These are phyloP conservation scores for Noctua comes DNA, from an alignment of 2,888 invertebrate genomes.

Conservation along the genomic window DNA sequence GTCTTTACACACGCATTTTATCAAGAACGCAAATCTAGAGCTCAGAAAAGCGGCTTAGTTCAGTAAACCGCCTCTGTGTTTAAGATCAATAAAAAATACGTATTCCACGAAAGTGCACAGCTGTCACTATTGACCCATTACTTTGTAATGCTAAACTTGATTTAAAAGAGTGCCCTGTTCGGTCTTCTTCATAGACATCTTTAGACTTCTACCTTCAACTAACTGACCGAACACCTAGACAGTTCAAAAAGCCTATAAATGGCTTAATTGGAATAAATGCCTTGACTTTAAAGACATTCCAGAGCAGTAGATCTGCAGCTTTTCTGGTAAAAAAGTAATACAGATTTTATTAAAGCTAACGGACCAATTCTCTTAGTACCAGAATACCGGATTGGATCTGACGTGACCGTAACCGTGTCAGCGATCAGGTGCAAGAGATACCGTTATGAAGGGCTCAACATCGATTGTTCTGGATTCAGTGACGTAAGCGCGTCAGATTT, in stretches of 20 bases:
- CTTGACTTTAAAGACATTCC: neutral
- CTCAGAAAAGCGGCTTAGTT: neutral
- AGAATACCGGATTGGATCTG: slow-evolving; percentile 38
- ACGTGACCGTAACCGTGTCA: slow-evolving; percentile 32
- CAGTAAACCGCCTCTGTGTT: neutral
- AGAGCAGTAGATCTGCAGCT: neutral
- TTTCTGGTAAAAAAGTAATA: neutral
- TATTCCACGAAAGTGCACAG: neutral
- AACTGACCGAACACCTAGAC: neutral
- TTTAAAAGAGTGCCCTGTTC: neutral
- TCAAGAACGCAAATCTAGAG: neutral
- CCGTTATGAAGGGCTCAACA: slow-evolving; percentile 53
- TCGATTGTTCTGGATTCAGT: slow-evolving; percentile 34
- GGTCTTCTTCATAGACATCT: neutral
- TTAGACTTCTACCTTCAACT: neutral
- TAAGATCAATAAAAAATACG: neutral
- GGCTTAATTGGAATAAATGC: neutral
- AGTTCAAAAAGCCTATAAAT: neutral
- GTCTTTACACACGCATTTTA: neutral
- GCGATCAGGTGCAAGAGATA: slow-evolving; percentile 27
- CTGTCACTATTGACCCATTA: neutral
- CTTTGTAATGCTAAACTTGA: neutral
- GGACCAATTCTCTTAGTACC: neutral
- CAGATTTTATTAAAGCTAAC: slow-evolving; percentile 26
- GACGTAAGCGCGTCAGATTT: slow-evolving; percentile 5